Conservation (phyloP, 2,888 invertebrate genomes). For the Spatulosminthurus flaviceps region DNA sequence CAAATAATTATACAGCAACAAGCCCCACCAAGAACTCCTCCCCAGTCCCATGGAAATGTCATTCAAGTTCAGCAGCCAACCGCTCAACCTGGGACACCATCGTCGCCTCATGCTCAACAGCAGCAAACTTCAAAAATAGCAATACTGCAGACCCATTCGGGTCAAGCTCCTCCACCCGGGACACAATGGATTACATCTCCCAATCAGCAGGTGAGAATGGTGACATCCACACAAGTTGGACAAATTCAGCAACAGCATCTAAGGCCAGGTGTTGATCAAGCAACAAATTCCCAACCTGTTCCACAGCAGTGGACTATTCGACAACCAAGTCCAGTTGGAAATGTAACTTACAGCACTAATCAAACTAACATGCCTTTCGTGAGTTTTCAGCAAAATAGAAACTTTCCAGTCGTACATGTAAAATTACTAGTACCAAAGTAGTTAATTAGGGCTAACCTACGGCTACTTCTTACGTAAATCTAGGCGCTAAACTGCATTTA, state of each 20-base stretch:
- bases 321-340: conserved; percentile 35
- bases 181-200: conserved; percentile 35
- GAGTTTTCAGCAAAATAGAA: conserved; percentile 23
- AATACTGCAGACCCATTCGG: conserved; percentile 26
- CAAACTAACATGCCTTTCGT: conserved; percentile 49
- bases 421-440: neutral
- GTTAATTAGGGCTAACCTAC: neutral
- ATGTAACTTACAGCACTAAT: conserved; percentile 38
- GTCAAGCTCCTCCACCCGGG: conserved; percentile 27
- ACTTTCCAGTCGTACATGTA: neutral
- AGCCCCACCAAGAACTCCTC: neutral
- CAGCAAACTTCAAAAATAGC: conserved; percentile 42
- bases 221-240: conserved; percentile 24
- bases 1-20: conserved; percentile 39
- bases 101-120: conserved; percentile 22
- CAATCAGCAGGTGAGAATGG: conserved; percentile 37
- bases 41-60: conserved; percentile 24
- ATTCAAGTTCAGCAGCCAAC: conserved; percentile 12
- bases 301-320: conserved; percentile 46
- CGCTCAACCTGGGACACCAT: conserved; percentile 19
- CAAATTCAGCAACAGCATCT: conserved; percentile 25
- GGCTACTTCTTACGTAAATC: neutral
- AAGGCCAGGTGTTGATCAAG: conserved; percentile 16
- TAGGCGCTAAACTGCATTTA: too few relatives aligned
- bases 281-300: conserved; percentile 23